Conservation (phyloP, 1,140 invertebrate genomes). For the Aradophagus sp. region DNA sequence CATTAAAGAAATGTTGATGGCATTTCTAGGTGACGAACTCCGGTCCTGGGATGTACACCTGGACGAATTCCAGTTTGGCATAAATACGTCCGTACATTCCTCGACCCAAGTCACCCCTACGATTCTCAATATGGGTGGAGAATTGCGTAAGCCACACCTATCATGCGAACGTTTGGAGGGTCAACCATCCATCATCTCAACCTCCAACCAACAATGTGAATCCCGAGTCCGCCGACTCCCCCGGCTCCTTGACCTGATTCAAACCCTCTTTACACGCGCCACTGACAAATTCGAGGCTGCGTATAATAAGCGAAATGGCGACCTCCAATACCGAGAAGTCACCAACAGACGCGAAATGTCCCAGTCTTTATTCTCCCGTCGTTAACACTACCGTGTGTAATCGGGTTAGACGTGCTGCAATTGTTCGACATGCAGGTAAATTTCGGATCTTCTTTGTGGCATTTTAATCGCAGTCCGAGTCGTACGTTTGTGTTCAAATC, state of each 20-base stretch:
- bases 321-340: no score
- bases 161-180: slow-evolving; percentile 15
- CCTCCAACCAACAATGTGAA: slow-evolving; percentile 4
- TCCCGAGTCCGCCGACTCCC: slow-evolving; percentile 1
- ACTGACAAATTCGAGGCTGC: slow-evolving; percentile 10
- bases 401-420: no score
- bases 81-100: slow-evolving; percentile 14
- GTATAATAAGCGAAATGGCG: no score
- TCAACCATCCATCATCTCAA: not conserved
- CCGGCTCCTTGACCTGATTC: slow-evolving; percentile 8
- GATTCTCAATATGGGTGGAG: slow-evolving; percentile 11
- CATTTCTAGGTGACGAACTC: no score
- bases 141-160: slow-evolving; percentile 18
- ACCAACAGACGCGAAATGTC: no score
- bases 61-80: slow-evolving; percentile 11
- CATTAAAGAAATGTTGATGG: no score
- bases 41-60: not conserved
- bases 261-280: slow-evolving; percentile 13
- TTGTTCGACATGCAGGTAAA: no score
- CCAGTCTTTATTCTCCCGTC: no score
- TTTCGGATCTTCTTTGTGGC: no score
- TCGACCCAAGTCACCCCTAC: slow-evolving; percentile 14
- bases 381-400: no score
- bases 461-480: no score
- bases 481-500: no score